A percentile compares a stretch with the other conserved stretches of the same genome.
Evolutionary conservation across 2,888 invertebrate species (phyloP).

Genomic region (Spisula subtruncata): DNA sequence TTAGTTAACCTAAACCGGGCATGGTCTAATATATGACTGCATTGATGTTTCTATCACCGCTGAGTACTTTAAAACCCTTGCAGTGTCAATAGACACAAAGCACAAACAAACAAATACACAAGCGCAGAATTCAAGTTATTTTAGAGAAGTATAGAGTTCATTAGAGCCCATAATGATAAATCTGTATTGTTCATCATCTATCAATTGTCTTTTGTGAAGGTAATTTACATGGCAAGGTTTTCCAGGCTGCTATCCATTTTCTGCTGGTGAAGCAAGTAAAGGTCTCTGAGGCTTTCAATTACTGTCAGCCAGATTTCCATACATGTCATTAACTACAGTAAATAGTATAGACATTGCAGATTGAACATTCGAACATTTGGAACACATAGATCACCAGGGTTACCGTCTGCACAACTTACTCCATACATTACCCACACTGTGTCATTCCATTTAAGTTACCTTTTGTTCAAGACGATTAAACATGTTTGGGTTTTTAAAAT

Average conservation of each 20-base stretch:
- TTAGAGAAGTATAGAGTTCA: background rate
- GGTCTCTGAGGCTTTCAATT: conserved; percentile 21
- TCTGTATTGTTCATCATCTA: background rate
- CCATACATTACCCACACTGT: background rate
- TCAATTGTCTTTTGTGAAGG: conserved; percentile 4
- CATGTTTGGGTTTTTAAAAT: background rate
- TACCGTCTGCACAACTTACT: background rate
- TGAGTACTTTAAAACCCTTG: background rate
- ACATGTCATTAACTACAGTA: conserved; percentile 15
- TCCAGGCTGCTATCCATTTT: background rate
- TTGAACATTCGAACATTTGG: background rate
- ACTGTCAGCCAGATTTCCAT: background rate
- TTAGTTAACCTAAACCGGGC: background rate
- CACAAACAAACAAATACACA: conserved; percentile 2
- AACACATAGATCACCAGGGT: background rate
- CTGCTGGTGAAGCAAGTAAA: conserved; percentile 17
- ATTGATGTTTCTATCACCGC: background rate
- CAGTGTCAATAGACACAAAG: background rate
- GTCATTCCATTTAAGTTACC: background rate
- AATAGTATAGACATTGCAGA: conserved; percentile 5
- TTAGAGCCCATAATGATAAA: background rate
- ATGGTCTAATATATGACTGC: background rate
- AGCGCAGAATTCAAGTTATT: background rate
- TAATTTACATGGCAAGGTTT: conserved; percentile 3
- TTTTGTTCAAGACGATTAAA: background rate